Percentiles rank a stretch among this genome's conserved stretches.
phyloP scores from a whole-genome alignment of 1,140 invertebrate species.

The Drosophila nannoptera region DNA sequence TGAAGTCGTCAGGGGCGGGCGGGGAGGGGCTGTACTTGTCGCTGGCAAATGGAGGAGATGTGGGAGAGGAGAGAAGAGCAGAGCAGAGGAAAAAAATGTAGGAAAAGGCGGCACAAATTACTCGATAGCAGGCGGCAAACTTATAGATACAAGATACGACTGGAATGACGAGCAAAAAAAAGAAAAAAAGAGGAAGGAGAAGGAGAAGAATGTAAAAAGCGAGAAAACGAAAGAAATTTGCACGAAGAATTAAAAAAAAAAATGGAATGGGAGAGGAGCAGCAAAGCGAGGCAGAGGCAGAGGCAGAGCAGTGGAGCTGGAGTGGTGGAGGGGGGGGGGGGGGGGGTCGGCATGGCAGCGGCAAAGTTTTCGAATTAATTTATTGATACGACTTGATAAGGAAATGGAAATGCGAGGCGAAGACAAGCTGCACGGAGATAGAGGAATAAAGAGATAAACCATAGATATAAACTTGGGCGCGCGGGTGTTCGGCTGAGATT shows the following conservation, averaged over 20 bases:
- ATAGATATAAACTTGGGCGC: constrained; percentile 1
- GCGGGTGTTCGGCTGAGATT: neutral
- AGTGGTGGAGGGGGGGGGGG: neutral
- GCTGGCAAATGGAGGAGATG: constrained; percentile 22
- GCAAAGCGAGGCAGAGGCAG: neutral
- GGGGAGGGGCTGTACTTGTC: constrained; percentile 59
- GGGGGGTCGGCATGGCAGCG: constrained; percentile 56
- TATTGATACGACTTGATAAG: constrained; percentile 71
- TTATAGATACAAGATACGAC: constrained; percentile 70
- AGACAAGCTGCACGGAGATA: constrained; percentile 15
- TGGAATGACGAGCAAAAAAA: constrained; percentile 41
- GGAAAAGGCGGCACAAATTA: constrained; percentile 56
- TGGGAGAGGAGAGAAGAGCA: neutral
- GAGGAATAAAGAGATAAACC: constrained; percentile 15
- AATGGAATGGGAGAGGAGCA: constrained; percentile 3
- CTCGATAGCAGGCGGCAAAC: constrained; percentile 56
- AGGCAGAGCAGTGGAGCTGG: neutral
- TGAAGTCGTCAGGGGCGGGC: neutral
- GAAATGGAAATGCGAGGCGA: constrained; percentile 26
- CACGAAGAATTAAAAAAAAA: constrained; percentile 64
- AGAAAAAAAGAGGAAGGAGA: neutral
- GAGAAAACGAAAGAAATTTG: constrained; percentile 44
- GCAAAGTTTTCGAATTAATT: constrained; percentile 77
- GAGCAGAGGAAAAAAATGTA: constrained; percentile 15
- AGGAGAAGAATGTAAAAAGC: constrained; percentile 2